Percentiles rank a stretch among this genome's conserved stretches.
These are phyloP conservation scores for Dichetophora obliterata DNA, from an alignment of 2,888 invertebrate species.

Conservation along the genomic window DNA sequence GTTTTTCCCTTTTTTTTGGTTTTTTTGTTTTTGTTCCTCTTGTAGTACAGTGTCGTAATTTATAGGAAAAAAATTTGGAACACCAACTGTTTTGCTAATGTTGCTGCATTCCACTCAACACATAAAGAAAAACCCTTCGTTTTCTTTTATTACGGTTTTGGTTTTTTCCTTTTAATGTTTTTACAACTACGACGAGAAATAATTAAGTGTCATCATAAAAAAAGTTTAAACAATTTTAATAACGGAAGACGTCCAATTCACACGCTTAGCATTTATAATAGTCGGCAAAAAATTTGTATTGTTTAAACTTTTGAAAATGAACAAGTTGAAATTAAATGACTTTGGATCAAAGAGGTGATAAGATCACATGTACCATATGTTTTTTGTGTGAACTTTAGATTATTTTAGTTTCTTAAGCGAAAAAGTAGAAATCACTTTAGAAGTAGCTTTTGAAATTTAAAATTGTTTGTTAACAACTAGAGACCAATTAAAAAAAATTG, in stretches of 20 bases:
- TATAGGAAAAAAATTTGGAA: not conserved
- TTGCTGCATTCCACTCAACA: not conserved
- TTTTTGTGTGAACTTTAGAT: no score
- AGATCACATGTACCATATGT: no score
- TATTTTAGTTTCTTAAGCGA: no score
- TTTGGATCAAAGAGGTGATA: no score
- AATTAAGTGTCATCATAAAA: slow-evolving; percentile 39
- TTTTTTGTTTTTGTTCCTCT: not conserved
- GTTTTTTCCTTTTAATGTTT: not conserved
- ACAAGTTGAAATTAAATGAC: no score
- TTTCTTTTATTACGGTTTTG: not conserved
- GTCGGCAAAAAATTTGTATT: not conserved
- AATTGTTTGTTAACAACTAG: no score
- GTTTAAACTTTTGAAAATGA: no score
- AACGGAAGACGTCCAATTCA: slow-evolving; percentile 32
- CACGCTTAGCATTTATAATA: slow-evolving; percentile 30
- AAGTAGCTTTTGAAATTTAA: no score
- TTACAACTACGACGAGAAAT: slow-evolving; percentile 6
- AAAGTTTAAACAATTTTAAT: slow-evolving; percentile 6
- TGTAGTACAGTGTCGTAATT: not conserved
- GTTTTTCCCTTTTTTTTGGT: not conserved
- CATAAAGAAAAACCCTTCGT: not conserved
- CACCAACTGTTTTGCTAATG: not conserved
- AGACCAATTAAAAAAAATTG: no score
- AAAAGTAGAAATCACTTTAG: no score